These are phyloP conservation scores for Cladorhizidae sp. DNA, from an alignment of 37 sponge, comb jelly and placozoan species.

Conservation along the genomic window DNA sequence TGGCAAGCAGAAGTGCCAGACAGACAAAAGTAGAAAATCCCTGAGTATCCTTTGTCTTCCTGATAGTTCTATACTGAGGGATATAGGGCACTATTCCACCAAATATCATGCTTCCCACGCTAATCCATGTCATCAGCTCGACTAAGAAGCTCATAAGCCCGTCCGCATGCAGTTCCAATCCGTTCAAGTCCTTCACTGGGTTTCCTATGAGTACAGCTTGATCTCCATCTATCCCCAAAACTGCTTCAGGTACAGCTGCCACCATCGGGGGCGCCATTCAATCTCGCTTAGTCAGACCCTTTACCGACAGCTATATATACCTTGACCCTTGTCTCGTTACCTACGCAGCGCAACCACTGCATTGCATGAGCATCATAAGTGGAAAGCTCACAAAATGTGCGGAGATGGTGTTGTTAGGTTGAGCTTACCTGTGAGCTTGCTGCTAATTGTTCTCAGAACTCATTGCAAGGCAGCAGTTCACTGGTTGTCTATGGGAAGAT, in stretches of 20 bases:
- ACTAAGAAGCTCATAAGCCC: not conserved
- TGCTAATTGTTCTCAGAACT: no score
- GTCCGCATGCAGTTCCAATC: not conserved
- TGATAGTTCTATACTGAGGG: constrained; percentile 88
- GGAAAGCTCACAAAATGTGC: no score
- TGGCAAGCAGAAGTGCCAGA: constrained; percentile 86
- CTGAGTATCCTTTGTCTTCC: constrained; percentile 61
- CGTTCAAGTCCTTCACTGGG: not conserved
- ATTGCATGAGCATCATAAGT: no score
- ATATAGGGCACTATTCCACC: constrained; percentile 93
- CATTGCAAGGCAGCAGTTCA: no score
- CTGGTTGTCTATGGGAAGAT: no score
- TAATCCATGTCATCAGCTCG: constrained; percentile 35
- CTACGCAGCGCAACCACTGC: no score
- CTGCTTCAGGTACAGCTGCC: not conserved
- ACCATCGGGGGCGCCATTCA: not conserved
- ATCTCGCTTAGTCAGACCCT: not conserved
- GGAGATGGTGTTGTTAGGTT: no score
- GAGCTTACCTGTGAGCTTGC: no score
- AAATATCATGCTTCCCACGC: constrained; percentile 76
- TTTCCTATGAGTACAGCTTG: no score
- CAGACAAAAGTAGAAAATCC: constrained; percentile 96
- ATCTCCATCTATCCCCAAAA: no score
- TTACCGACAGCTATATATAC: no score
- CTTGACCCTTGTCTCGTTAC: no score